Percentiles rank a stretch among this genome's conserved stretches.
Evolutionary conservation across 2,888 invertebrate genomes (phyloP).

Genomic region (Drosophila greeni): DNA sequence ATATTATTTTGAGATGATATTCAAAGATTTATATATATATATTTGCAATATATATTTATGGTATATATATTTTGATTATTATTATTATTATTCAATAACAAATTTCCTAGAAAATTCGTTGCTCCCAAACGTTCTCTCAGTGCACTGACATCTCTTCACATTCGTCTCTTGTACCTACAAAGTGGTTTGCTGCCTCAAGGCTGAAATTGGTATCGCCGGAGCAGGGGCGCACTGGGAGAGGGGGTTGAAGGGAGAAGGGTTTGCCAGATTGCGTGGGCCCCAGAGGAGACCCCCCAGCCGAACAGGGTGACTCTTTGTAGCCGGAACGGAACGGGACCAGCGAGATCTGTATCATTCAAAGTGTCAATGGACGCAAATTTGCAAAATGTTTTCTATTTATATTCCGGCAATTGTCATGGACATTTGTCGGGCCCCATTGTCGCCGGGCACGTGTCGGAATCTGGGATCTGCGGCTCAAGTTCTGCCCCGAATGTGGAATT

Average conservation of each 20-base stretch:
- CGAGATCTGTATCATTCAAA: constrained; percentile 23
- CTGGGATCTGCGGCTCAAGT: constrained; percentile 24
- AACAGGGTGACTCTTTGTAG: constrained; percentile 24
- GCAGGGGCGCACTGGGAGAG: constrained; percentile 1
- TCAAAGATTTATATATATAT: not conserved
- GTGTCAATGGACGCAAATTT: constrained; percentile 44
- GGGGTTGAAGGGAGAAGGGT: not conserved
- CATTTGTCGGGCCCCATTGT: constrained; percentile 25
- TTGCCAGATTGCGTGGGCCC: constrained; percentile 38
- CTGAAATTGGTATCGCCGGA: constrained; percentile 28
- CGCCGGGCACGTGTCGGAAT: constrained; percentile 37
- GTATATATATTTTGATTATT: not conserved
- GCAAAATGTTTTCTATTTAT: constrained; percentile 32
- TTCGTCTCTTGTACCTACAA: constrained; percentile 45
- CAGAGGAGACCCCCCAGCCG: constrained; percentile 26
- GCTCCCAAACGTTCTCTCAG: not conserved
- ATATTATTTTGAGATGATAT: not conserved
- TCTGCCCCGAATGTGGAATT: constrained; percentile 19
- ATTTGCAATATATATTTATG: not conserved
- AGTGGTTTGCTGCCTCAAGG: constrained; percentile 42
- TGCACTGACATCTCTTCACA: constrained; percentile 19
- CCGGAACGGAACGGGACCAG: constrained; percentile 14
- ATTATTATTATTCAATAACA: not conserved
- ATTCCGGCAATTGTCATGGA: constrained; percentile 26
- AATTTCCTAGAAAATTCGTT: not conserved